Percentiles rank a stretch among this genome's conserved stretches.
These are phyloP conservation scores for Habropoda laboriosa DNA, from an alignment of 1,140 invertebrate genomes.

Conservation along the genomic window DNA sequence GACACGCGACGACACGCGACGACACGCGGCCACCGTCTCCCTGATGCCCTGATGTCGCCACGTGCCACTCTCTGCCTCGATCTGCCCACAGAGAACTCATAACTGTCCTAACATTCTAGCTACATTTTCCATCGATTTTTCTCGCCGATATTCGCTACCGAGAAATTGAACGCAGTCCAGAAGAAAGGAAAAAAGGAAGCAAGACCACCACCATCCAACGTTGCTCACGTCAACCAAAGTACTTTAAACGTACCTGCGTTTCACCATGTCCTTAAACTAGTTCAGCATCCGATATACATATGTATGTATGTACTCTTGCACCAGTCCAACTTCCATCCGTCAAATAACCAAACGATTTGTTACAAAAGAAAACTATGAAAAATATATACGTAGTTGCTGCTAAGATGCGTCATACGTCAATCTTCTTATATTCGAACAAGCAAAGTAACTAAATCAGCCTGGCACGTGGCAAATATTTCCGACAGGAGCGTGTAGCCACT, in stretches of 20 bases:
- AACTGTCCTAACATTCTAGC: slow-evolving; percentile 79
- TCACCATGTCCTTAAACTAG: background rate
- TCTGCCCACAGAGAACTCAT: slow-evolving; percentile 77
- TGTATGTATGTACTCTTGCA: no score
- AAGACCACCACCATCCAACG: no score
- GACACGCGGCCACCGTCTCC: slow-evolving; percentile 73
- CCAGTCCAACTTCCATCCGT: no score
- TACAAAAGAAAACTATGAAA: no score
- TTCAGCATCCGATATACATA: background rate
- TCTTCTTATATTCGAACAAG: slow-evolving; percentile 32
- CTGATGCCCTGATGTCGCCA: slow-evolving; percentile 67
- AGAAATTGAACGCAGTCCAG: no score
- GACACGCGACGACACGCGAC: slow-evolving; percentile 77
- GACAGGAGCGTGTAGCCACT: background rate
- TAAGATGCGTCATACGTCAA: slow-evolving; percentile 6
- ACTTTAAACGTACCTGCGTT: background rate
- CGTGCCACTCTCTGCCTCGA: slow-evolving; percentile 76
- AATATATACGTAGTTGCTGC: no score
- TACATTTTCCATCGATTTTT: background rate
- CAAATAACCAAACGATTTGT: no score
- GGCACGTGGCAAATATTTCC: slow-evolving; percentile 53
- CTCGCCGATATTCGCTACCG: slow-evolving; percentile 31
- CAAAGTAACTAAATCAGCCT: slow-evolving; percentile 51
- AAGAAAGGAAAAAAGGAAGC: no score
- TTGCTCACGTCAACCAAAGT: no score